Percentiles rank a stretch among this genome's conserved stretches.
These are phyloP conservation scores for Heliothis peltigera DNA, from an alignment of 2,888 invertebrate genomes.

Conservation along the genomic window DNA sequence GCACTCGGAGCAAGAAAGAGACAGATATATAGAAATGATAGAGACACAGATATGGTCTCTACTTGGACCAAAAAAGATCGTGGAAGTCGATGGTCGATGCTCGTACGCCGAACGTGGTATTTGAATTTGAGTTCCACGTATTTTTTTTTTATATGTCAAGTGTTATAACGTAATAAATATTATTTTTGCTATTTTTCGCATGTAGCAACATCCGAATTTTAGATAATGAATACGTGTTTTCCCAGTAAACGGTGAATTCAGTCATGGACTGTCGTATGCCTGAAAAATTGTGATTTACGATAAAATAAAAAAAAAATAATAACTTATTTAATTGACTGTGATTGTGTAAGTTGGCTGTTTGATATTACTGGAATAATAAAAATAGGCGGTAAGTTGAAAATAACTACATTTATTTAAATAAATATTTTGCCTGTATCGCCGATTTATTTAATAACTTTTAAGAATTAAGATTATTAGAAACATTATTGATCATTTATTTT, in stretches of 20 bases:
- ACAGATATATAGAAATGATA: conserved; percentile 65
- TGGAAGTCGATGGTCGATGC: conserved; percentile 75
- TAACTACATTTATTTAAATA: not conserved
- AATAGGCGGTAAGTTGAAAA: conserved; percentile 39
- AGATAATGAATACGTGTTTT: conserved; percentile 73
- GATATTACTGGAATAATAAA: conserved; percentile 44
- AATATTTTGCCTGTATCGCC: not conserved
- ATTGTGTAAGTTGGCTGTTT: conserved; percentile 40
- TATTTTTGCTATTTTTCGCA: conserved; percentile 55
- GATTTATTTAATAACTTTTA: not conserved
- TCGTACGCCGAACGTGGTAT: conserved; percentile 70
- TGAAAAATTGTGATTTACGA: conserved; percentile 42
- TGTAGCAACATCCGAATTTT: conserved; percentile 70
- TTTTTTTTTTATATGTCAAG: conserved; percentile 53
- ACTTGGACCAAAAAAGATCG: conserved; percentile 76
- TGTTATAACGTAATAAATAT: conserved; percentile 62
- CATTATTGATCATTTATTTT: too few relatives aligned
- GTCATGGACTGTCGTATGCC: conserved; percentile 41
- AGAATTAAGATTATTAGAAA: too few relatives aligned
- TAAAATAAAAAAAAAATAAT: conserved; percentile 28
- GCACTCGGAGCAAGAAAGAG: conserved; percentile 74
- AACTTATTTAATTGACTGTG: conserved; percentile 37
- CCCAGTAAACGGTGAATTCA: conserved; percentile 66
- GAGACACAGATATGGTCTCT: conserved; percentile 65
- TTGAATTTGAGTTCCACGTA: conserved; percentile 67